Percentiles rank a stretch among this genome's conserved stretches.
phyloP scores from a whole-genome alignment of 35 echinoderm and acorn worm genomes.

The Anneissia japonica region DNA sequence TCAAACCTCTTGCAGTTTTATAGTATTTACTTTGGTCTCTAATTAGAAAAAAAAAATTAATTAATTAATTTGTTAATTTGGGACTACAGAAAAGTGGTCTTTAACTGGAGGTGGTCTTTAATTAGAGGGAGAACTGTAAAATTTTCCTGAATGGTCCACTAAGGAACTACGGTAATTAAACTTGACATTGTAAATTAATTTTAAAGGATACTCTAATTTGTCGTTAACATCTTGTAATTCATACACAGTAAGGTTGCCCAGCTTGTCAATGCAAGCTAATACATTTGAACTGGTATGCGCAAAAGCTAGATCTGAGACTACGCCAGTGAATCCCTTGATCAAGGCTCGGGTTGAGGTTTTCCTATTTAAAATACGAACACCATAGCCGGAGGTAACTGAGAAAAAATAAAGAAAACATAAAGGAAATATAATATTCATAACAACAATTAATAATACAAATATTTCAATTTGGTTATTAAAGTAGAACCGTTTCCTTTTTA shows the following conservation, averaged over 20 bases:
- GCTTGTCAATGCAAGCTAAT: slow-evolving; percentile 79
- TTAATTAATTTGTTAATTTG: too few species aligned
- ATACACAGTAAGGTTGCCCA: slow-evolving; percentile 73
- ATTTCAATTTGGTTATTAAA: neutral
- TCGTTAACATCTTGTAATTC: slow-evolving; percentile 53
- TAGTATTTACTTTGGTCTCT: too few species aligned
- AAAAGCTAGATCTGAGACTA: slow-evolving; percentile 75
- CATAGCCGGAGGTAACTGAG: slow-evolving; percentile 71
- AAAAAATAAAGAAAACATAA: neutral
- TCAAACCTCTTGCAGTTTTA: too few species aligned
- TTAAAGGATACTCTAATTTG: slow-evolving; percentile 50
- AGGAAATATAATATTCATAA: neutral
- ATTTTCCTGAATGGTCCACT: too few species aligned
- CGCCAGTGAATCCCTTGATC: slow-evolving; percentile 72
- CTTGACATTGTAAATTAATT: too few species aligned
- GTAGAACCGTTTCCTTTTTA: neutral
- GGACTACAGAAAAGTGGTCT: too few species aligned
- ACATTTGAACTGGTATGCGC: slow-evolving; percentile 70
- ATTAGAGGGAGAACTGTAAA: too few species aligned
- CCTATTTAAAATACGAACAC: slow-evolving; percentile 65
- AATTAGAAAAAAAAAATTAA: too few species aligned
- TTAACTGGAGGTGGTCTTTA: too few species aligned
- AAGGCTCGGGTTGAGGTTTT: slow-evolving; percentile 59
- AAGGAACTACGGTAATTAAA: too few species aligned
- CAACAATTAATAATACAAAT: neutral